Evolutionary conservation across 2,797 vertebrate genomes (phyloP), one percentile per base, ranked within the genome.

Genomic region (Adelosebastes latens): DNA sequence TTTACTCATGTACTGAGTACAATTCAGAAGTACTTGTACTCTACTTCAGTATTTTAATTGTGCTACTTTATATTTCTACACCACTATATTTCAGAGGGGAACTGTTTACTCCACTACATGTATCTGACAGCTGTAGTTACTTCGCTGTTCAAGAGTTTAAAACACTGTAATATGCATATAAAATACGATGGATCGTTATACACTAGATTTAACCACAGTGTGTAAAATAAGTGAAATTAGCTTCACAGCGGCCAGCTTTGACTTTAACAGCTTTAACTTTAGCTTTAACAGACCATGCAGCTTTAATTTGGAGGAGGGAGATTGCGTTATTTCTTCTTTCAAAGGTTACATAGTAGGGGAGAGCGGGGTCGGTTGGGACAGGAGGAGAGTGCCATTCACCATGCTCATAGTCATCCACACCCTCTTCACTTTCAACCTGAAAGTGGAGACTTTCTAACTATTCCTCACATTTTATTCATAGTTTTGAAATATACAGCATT

Each of bases 381-480:
- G 46, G 46, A 49, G 46, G 46, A 49, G 7, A 49, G 46, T 8
- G 46, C 46, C 46, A 49, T 49, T 49, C 18, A 49, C 46, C 46
- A 8, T 49, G 46, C 46, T 49, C 46, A 8, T 8, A 49, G 0
- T 20, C 7, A 49, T 49, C 46, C 0, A 49, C 46, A 49, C 16
- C 46, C 0, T 49, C 46, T 49, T 0, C 0, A 49, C 1, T 49
- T 49, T 49, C 46, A 49, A 49, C 46, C 46, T 46, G 16, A 8
- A 49, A 49, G 46, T 49, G 46, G 16, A 49, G 16, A 8, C 46
- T 18, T 49, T 20, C 46, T 20, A 7, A 49, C 46, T 8, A 49
- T 20, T 49, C 46, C 46, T 49, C 46, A 20, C 46, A 49, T 49
- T 49, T 2, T 49, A 49, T 20, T 49, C 7, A 49, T 20, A 46